Conservation (phyloP, 2,797 vertebrate genomes). For the Fringilla coelebs region DNA sequence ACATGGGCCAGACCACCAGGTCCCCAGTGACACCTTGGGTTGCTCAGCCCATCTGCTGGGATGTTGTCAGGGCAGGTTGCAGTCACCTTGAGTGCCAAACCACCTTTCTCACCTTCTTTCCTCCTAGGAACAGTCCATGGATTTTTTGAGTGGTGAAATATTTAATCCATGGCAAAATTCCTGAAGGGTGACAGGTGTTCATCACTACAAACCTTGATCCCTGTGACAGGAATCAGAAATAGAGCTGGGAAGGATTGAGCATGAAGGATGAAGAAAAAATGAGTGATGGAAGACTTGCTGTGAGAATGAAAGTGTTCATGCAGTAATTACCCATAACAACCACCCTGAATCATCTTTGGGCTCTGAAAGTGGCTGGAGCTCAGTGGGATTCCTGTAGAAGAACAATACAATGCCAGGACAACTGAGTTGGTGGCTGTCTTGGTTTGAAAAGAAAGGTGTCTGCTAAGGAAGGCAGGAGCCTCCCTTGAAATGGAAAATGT, state of each 20-base stretch:
- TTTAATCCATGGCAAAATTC: neutral
- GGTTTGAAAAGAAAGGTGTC: neutral
- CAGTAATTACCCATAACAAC: neutral
- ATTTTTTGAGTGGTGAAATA: neutral
- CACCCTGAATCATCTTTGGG: neutral
- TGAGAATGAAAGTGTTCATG: neutral
- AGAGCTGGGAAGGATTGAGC: neutral
- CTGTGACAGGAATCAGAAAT: neutral
- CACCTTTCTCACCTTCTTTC: neutral
- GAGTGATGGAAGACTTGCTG: neutral
- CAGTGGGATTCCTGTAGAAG: neutral
- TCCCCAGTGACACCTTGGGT: neutral
- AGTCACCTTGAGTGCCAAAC: neutral
- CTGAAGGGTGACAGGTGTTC: neutral
- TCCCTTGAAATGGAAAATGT: too few relatives aligned
- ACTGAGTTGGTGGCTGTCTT: neutral
- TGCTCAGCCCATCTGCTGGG: neutral
- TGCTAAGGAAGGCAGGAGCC: neutral
- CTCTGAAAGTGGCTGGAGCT: neutral
- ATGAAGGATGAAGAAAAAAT: neutral
- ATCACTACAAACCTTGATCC: neutral
- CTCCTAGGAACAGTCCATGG: neutral
- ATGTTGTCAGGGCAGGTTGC: neutral
- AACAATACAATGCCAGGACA: neutral
- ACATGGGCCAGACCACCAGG: accelerated